Evolutionary conservation across 37 sponge, comb jelly and placozoan genomes (phyloP).

Genomic region (Chondrilla cf. caribensis): DNA sequence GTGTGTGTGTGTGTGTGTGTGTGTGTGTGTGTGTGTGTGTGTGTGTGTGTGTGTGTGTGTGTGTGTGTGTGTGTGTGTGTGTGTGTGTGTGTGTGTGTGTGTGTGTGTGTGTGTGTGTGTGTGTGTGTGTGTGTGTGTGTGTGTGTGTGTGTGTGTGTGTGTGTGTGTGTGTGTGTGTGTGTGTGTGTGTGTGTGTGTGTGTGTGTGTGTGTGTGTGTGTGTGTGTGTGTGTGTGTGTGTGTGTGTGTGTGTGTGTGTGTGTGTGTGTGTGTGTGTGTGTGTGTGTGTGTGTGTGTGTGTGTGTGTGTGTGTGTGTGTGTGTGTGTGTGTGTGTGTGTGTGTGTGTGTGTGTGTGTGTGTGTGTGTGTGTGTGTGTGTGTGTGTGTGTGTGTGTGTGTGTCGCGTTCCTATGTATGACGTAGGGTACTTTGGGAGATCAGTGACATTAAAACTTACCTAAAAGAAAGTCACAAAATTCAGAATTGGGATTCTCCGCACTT

Average conservation of each 20-base stretch:
- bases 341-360: slow-evolving; percentile 41
- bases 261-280: slow-evolving; percentile 40
- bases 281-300: slow-evolving; percentile 29
- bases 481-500: slow-evolving; percentile 1
- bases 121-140: slow-evolving; percentile 23
- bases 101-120: slow-evolving; percentile 23
- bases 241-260: slow-evolving; percentile 43
- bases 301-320: slow-evolving; percentile 34
- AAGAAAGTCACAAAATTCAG: slow-evolving; percentile 19
- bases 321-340: slow-evolving; percentile 38
- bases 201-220: slow-evolving; percentile 3
- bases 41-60: slow-evolving; percentile 31
- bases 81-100: slow-evolving; percentile 27
- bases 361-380: slow-evolving; percentile 41
- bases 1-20: too few species aligned
- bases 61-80: slow-evolving; percentile 35
- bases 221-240: slow-evolving; percentile 36
- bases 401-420: background rate
- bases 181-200: slow-evolving; percentile 17
- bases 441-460: background rate
- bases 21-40: slow-evolving; percentile 27
- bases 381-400: slow-evolving; percentile 32
- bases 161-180: background rate
- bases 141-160: slow-evolving; percentile 47
- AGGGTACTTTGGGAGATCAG: too few species aligned